Evolutionary conservation across 30 jellyfish, hydroid and myxozoan genomes (phyloP), one percentile per base, ranked within the genome.

Genomic region (Chrysaora quinquecirrha): DNA sequence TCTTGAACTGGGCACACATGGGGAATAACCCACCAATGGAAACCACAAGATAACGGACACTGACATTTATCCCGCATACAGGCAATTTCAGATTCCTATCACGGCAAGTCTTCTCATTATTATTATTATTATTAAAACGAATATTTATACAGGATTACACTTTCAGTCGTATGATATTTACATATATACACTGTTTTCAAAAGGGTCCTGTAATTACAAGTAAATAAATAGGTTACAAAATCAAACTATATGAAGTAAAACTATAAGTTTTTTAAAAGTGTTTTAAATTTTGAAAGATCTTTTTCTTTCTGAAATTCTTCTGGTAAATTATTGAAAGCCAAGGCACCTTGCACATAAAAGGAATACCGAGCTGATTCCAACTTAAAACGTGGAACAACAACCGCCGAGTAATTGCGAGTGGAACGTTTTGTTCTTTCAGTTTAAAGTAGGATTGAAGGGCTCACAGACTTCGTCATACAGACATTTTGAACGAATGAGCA

Each of bases 321-420:
- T 6, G 58, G 58, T 16, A 43, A 43, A 43, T 43, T 43, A 43
- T 43, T 43, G 58, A 43, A 43, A 43, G 58, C 58, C 58, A 43
- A 43, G 58, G 58, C 58, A 43, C 58, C 58, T 43, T 43, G 58
- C 58, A 43, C 58, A 16, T 43, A 43, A 43, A 43, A 43, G 58
- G 58, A n/a, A n/a, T n/a, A n/a, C n/a, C n/a, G n/a, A n/a, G n/a
- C n/a, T n/a, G n/a, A n/a, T n/a, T n/a, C n/a, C 58, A 43, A 43
- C 58, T 43, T 43, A 16, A 43, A 43, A 43, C 58, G 58, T 43
- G 58, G 58, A 43, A 43, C 58, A 43, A 43, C 58, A 43, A 43
- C 58, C 16, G 58, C 58, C 58, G 58, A 43, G 58, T 43, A 43
- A 43, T 43, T 43, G 58, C 58, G 58, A 43, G 58, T 43, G 58